A percentile compares a stretch with the other conserved stretches of the same genome.
Evolutionary conservation across 2,888 invertebrate species (phyloP).

Genomic region (Scrobipalpa costella): DNA sequence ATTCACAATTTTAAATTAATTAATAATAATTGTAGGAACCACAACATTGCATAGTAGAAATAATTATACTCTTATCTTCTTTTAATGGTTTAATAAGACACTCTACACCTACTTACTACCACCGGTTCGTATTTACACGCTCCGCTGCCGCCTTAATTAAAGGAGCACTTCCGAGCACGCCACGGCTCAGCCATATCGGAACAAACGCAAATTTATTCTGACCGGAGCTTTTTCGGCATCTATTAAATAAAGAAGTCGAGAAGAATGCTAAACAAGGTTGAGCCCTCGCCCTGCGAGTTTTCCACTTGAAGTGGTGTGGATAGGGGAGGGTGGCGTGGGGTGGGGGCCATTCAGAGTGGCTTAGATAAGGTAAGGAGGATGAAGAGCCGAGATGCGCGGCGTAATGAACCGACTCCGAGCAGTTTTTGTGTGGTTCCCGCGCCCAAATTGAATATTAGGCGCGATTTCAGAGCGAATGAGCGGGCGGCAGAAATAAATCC

Average conservation of each 20-base stretch:
- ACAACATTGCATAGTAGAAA: not conserved
- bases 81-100: constrained; percentile 69
- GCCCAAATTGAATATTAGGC: constrained; percentile 80
- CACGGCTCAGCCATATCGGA: constrained; percentile 66
- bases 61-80: constrained; percentile 46
- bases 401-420: constrained; percentile 79
- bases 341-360: constrained; percentile 75
- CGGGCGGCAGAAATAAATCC: constrained; percentile 77
- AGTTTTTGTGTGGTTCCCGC: constrained; percentile 78
- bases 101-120: constrained; percentile 59
- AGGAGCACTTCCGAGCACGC: constrained; percentile 66
- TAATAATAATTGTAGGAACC: too few species aligned
- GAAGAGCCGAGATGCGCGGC: constrained; percentile 79
- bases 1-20: too few species aligned
- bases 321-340: constrained; percentile 48
- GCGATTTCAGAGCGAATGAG: constrained; percentile 78
- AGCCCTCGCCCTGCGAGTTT: constrained; percentile 79
- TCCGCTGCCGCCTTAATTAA: constrained; percentile 67
- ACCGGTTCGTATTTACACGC: constrained; percentile 66
- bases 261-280: constrained; percentile 81
- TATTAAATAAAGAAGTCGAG: constrained; percentile 80
- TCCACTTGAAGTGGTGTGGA: constrained; percentile 77
- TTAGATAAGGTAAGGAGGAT: constrained; percentile 80
- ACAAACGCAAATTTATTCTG: constrained; percentile 78
- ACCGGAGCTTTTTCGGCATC: constrained; percentile 76